A percentile compares a stretch with the other conserved stretches of the same genome.
Evolutionary conservation across 2,797 vertebrate genomes (phyloP).

Genomic region (Clarias fuscus): DNA sequence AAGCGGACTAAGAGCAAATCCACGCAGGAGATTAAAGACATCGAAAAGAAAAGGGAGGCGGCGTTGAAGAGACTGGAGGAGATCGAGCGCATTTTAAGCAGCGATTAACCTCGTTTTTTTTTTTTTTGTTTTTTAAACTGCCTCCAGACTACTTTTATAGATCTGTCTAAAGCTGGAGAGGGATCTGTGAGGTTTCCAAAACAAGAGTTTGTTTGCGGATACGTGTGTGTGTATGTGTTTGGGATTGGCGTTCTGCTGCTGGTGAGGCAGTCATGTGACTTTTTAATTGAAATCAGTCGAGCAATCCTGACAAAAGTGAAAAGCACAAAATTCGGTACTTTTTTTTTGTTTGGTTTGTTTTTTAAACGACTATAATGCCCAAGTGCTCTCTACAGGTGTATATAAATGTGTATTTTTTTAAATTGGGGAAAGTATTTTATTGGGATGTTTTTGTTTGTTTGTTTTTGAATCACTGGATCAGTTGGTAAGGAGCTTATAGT

Average conservation of each 20-base stretch:
- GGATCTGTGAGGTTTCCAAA: constrained; percentile 36
- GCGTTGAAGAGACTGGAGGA: constrained; percentile 97
- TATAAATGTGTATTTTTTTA: neutral
- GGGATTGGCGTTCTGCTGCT: constrained; percentile 37
- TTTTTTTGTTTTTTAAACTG: neutral
- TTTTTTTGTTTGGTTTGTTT: constrained; percentile 24
- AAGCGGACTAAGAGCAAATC: constrained; percentile 86
- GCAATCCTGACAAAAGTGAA: neutral
- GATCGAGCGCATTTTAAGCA: constrained; percentile 96
- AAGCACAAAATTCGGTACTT: constrained; percentile 63
- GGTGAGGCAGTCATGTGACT: neutral
- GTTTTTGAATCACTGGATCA: constrained; percentile 74
- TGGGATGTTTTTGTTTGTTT: constrained; percentile 41
- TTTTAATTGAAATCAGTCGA: neutral
- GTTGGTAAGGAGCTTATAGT: constrained; percentile 11
- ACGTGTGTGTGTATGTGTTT: neutral
- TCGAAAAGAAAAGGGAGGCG: constrained; percentile 94
- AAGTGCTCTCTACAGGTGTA: neutral
- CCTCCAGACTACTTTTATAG: constrained; percentile 66
- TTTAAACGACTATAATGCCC: constrained; percentile 32
- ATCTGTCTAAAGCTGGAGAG: constrained; percentile 56
- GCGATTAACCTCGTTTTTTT: constrained; percentile 77
- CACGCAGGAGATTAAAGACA: constrained; percentile 92
- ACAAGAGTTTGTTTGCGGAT: constrained; percentile 15
- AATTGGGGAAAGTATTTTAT: constrained; percentile 33